phyloP scores from a whole-genome alignment of 2,888 invertebrate genomes.

The Eumerus sabulonum region DNA sequence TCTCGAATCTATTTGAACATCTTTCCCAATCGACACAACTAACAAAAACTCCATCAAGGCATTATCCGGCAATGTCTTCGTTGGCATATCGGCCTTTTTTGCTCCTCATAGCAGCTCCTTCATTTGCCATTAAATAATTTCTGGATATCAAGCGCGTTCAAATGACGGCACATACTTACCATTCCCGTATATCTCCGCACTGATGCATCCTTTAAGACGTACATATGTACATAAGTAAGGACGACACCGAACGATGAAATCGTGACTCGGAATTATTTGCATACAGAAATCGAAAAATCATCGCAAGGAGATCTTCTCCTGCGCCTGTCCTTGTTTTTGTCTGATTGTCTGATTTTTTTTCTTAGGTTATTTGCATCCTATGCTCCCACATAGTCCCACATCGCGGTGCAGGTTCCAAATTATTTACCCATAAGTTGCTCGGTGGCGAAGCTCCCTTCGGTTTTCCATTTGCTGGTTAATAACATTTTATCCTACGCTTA shows the following conservation, averaged over 20 bases:
- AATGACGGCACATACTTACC: constrained; percentile 4
- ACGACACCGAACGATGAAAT: constrained; percentile 66
- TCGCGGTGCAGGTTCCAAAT: constrained; percentile 55
- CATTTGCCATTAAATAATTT: constrained; percentile 65
- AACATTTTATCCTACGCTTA: constrained; percentile 68
- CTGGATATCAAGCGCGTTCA: constrained; percentile 33
- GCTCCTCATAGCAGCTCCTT: constrained; percentile 26
- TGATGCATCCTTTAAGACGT: constrained; percentile 21
- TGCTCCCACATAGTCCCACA: constrained; percentile 11
- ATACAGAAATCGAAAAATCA: constrained; percentile 69
- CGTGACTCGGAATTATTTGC: constrained; percentile 67
- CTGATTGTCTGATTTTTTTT: background rate
- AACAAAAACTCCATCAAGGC: no score
- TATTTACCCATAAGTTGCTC: constrained; percentile 65
- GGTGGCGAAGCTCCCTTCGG: constrained; percentile 12
- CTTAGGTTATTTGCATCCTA: constrained; percentile 4
- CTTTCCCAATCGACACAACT: no score
- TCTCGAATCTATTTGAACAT: no score
- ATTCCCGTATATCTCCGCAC: constrained; percentile 47
- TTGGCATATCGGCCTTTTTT: no score
- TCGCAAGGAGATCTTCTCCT: constrained; percentile 60
- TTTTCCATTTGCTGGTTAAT: constrained; percentile 55
- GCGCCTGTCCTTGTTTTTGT: constrained; percentile 40
- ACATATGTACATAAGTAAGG: no score
- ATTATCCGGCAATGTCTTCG: no score